Base-by-base conservation (phyloP, 2,113 vertebrate genomes). In the Heloderma charlesbogerti region DNA sequence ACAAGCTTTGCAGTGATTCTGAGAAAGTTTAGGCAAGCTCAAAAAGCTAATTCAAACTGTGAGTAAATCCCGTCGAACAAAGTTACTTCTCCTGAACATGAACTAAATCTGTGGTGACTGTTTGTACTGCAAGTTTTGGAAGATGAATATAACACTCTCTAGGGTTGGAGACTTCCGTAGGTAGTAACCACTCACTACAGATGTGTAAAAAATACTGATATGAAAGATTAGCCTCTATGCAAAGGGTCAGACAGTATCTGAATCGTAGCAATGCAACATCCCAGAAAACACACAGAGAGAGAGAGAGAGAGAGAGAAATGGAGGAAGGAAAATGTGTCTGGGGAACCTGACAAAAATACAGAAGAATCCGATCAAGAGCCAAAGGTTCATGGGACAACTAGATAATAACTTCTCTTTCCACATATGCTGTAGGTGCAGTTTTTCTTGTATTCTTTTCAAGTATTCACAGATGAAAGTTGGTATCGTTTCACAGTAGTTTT, bases 391-490 rank as follows among this genome's bases (percentile, higher is more conserved):
- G 0, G 1, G 48, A 93, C 37, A 91, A 91, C 92, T 82, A 88
- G 69, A 92, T 89, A 79, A 88, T 89, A 93, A 92, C 87, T 78
- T 72, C 69, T 83, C 85, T 79, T 87, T 78, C 80, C 69, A 84
- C n/a, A n/a, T 90, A 66, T 71, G 91, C 85, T 87, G 48, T 78
- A 90, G 84, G 71, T 87, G 37, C 69, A 84, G 72, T 92, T 89
- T 92, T 89, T 87, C 37, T 57, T 93, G 57, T 93, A 91, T 95
- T 91, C 92, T 93, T 93, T 93, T 93, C 86, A 93, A 93, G 87
- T 78, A 89, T 87, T 91, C 86, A 91, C 89, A 78, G 72, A 84
- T 90, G 88, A 93, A 95, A 92, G 37, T 34, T 75, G 25, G 43
- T 72, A 16, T 34, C 43, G 25, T 88, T 90, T 45, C 54, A 86